These are phyloP conservation scores for Tribolium madens DNA, from an alignment of 1,140 invertebrate genomes.

Conservation along the genomic window DNA sequence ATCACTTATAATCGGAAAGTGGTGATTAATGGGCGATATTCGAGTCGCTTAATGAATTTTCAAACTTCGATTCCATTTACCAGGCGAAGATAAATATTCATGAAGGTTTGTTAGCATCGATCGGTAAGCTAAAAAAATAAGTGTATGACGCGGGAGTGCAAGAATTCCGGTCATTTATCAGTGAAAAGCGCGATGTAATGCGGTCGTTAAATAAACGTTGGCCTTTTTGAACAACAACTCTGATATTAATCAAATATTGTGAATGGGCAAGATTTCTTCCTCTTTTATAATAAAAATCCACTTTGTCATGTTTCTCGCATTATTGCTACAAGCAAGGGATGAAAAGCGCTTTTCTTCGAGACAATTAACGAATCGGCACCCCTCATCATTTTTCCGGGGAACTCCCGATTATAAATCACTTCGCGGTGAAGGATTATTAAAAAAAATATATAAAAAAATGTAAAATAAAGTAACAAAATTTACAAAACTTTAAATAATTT, in stretches of 20 bases:
- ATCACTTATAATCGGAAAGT: constrained; percentile 25
- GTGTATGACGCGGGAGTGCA: constrained; percentile 10
- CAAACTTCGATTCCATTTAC: constrained; percentile 8
- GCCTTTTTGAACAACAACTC: constrained; percentile 23
- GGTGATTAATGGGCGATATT: constrained; percentile 28
- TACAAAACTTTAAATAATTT: too few species aligned
- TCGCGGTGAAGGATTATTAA: too few species aligned
- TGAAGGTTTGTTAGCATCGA: neutral
- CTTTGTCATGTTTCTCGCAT: constrained; percentile 30
- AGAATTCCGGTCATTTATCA: constrained; percentile 29
- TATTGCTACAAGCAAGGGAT: neutral
- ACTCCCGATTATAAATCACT: constrained; percentile 8
- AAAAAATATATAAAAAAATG: too few species aligned
- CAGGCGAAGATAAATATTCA: neutral
- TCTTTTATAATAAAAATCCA: constrained; percentile 37
- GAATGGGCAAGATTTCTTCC: constrained; percentile 34
- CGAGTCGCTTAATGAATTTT: constrained; percentile 19
- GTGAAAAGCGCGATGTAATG: constrained; percentile 20
- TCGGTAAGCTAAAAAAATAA: constrained; percentile 3
- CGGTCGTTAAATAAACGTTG: constrained; percentile 27
- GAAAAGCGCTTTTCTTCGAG: constrained; percentile 21
- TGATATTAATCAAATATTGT: constrained; percentile 38
- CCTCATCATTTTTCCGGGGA: neutral
- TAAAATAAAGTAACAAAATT: too few species aligned
- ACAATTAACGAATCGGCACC: constrained; percentile 25